Percentiles rank a stretch among this genome's conserved stretches.
Evolutionary conservation across 2,113 vertebrate species (phyloP).

Genomic region (Ellobius talpinus): DNA sequence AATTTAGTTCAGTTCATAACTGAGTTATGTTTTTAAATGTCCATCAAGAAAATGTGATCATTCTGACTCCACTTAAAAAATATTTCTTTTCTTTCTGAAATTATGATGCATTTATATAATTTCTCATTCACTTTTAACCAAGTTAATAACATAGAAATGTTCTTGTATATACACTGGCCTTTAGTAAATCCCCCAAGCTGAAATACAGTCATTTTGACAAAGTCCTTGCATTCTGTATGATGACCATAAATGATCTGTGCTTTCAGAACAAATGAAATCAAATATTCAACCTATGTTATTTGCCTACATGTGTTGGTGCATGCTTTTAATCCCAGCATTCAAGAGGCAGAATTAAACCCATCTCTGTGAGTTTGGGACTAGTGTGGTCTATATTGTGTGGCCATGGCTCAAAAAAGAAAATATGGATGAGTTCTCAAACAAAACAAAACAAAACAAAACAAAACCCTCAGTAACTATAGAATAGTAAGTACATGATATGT

Average conservation of each 20-base stretch:
- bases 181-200: neutral
- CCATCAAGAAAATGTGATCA: slow-evolving; percentile 55
- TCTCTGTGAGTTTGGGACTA: neutral
- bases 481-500: neutral
- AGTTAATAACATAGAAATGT: neutral
- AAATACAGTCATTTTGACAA: neutral
- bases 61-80: slow-evolving; percentile 15
- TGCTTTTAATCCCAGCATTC: neutral
- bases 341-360: neutral
- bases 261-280: neutral
- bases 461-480: neutral
- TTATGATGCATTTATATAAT: neutral
- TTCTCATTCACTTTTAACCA: neutral
- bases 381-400: neutral
- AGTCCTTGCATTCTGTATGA: too few relatives aligned
- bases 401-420: neutral
- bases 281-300: neutral
- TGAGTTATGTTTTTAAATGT: slow-evolving; percentile 76
- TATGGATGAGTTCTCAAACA: neutral
- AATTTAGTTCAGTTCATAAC: slow-evolving; percentile 82
- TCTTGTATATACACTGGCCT: neutral
- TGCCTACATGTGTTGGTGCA: neutral
- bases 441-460: neutral
- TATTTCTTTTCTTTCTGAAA: neutral
- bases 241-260: neutral